phyloP scores from a whole-genome alignment of 1,140 invertebrate genomes.

The Akabosia matsudoensis region DNA sequence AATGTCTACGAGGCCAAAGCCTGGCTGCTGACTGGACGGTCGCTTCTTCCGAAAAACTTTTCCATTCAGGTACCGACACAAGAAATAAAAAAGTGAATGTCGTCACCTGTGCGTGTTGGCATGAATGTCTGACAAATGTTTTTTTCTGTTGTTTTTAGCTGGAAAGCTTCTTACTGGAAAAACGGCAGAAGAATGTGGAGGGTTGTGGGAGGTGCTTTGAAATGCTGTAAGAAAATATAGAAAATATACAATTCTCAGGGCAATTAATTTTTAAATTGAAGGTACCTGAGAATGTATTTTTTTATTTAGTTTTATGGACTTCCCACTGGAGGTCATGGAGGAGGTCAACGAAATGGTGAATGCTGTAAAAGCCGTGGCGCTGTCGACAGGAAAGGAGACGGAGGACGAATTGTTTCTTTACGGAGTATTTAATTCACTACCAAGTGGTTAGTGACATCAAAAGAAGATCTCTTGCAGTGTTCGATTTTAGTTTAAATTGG shows the following conservation, averaged over 20 bases:
- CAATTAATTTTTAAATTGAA: no score
- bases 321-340: constrained; percentile 55
- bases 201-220: constrained; percentile 81
- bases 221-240: constrained; percentile 60
- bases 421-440: constrained; percentile 33
- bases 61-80: constrained; percentile 66
- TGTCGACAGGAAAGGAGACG: constrained; percentile 33
- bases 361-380: constrained; percentile 36
- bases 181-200: constrained; percentile 70
- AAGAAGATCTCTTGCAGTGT: background rate
- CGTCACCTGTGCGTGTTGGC: background rate
- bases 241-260: no score
- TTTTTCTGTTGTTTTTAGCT: constrained; percentile 55
- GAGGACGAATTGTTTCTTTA: constrained; percentile 37
- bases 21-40: constrained; percentile 87
- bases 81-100: constrained; percentile 28
- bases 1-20: constrained; percentile 78
- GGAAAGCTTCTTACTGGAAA: constrained; percentile 77
- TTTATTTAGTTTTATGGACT: constrained; percentile 58
- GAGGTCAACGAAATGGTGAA: constrained; percentile 39
- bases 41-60: constrained; percentile 78
- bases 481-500: background rate
- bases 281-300: background rate
- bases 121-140: background rate
- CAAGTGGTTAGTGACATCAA: constrained; percentile 31